Evolutionary conservation across 2,888 invertebrate species (phyloP), one percentile per base, ranked within the genome.

Genomic region (Cephus pygmeus): DNA sequence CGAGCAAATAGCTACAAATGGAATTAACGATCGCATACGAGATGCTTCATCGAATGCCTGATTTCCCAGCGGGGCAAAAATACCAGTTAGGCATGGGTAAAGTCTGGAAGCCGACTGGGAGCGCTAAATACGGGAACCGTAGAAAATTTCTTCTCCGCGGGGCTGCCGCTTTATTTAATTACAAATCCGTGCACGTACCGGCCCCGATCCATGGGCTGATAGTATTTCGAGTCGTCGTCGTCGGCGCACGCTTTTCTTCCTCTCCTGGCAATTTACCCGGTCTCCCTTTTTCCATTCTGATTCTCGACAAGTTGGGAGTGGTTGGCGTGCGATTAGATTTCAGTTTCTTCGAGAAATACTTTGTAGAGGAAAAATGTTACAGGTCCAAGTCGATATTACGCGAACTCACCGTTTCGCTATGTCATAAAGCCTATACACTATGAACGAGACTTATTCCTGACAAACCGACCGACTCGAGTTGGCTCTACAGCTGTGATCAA

Each of bases 21-120:
- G 84, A 87, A 88, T 88, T 88, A 88, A 86, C 87, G 81, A 82
- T 81, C 83, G 81, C 76, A 82, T 82, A 83, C 81, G 81, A 83
- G 84, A 83, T 84, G 81, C 82, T 85, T 86, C 84, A 85, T 87
- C 85, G 88, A 88, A 88, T 85, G 80, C 80, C 81, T 88, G 89
- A 88, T 88, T 88, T 88, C 88, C 88, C 89, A 83, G 75, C 78
- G 88, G 88, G 79, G 78, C 81, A 81, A 83, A 84, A 89, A 87
- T 87, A 84, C 84, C 85, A 85, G 88, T 88, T 87, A 86, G 83
- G 80, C 80, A 76, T 75, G 80, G 71, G 23, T 56, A 23, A 56
- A 15, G 56, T 56, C 56, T 23, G 23, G 23, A 56, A 56, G 56
- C 56, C 56, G 56, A 56, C 56, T 56, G 56, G 23, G 56, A 56